These are phyloP conservation scores for Steinernema khuongi DNA, from an alignment of 1,140 invertebrate species.

Conservation along the genomic window DNA sequence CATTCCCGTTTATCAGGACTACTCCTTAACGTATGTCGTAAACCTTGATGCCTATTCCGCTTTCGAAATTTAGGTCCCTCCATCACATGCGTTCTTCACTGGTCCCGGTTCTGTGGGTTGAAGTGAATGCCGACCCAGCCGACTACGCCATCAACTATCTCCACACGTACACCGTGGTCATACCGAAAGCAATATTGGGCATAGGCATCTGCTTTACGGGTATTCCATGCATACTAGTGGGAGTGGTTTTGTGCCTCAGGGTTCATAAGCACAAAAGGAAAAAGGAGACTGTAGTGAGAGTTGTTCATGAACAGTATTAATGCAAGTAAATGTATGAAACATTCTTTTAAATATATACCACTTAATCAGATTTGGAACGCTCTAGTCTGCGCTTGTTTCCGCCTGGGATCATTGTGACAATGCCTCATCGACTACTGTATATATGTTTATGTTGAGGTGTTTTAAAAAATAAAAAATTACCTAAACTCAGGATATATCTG, in stretches of 20 bases:
- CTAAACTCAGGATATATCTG: no score
- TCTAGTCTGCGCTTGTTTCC: no score
- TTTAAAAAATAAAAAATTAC: no score
- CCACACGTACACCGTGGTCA: slow-evolving; percentile 21
- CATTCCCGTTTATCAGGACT: slow-evolving; percentile 21
- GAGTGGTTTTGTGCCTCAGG: background rate
- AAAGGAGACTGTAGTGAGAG: no score
- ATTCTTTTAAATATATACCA: no score
- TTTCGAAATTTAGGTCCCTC: slow-evolving; percentile 14
- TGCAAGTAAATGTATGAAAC: no score
- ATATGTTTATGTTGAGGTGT: no score
- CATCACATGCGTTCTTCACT: slow-evolving; percentile 12
- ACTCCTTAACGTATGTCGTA: background rate
- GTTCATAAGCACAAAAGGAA: background rate
- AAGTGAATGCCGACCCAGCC: slow-evolving; percentile 15
- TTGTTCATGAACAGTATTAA: no score
- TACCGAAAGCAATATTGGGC: slow-evolving; percentile 27
- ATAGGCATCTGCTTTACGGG: slow-evolving; percentile 22
- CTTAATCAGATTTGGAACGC: no score
- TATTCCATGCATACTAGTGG: background rate
- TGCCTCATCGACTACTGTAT: no score
- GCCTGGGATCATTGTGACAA: no score
- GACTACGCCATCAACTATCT: slow-evolving; percentile 30
- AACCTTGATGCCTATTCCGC: background rate
- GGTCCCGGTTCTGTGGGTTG: slow-evolving; percentile 17